A percentile compares a stretch with the other conserved stretches of the same genome.
Evolutionary conservation across 2,888 invertebrate genomes (phyloP).

Genomic region (Apotomis betuletana): DNA sequence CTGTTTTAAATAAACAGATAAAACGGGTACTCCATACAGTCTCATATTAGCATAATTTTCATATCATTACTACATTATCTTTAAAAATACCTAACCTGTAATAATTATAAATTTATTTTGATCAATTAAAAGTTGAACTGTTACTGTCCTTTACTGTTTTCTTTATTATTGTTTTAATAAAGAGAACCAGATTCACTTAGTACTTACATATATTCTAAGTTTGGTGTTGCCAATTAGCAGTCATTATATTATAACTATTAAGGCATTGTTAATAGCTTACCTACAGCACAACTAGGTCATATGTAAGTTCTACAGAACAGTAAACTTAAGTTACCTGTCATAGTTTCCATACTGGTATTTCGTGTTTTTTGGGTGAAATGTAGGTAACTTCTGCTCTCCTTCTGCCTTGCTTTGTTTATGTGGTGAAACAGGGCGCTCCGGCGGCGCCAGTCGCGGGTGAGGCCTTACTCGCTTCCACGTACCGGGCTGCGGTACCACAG

Average conservation of each 20-base stretch:
- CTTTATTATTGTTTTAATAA: neutral
- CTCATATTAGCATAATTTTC: too few species aligned
- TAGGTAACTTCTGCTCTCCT: constrained; percentile 81
- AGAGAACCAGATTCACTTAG: neutral
- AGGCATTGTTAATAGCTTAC: constrained; percentile 21
- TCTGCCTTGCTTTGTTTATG: constrained; percentile 68
- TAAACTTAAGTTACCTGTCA: constrained; percentile 84
- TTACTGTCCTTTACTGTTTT: too few species aligned
- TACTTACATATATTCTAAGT: neutral
- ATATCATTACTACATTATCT: too few species aligned
- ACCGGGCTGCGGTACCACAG: constrained; percentile 95
- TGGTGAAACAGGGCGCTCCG: constrained; percentile 78
- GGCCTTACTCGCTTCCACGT: constrained; percentile 88
- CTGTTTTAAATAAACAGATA: too few species aligned
- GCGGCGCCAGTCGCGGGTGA: constrained; percentile 66
- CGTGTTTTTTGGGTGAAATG: constrained; percentile 89
- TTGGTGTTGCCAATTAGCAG: neutral
- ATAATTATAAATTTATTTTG: too few species aligned
- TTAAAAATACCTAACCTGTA: too few species aligned
- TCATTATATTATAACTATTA: constrained; percentile 20
- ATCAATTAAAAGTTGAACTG: too few species aligned
- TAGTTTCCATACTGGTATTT: constrained; percentile 98
- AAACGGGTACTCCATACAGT: too few species aligned
- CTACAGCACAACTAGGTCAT: constrained; percentile 24
- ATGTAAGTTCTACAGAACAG: neutral